These are phyloP conservation scores for Aleiodes alternator DNA, from an alignment of 2,888 invertebrate species.

Conservation along the genomic window DNA sequence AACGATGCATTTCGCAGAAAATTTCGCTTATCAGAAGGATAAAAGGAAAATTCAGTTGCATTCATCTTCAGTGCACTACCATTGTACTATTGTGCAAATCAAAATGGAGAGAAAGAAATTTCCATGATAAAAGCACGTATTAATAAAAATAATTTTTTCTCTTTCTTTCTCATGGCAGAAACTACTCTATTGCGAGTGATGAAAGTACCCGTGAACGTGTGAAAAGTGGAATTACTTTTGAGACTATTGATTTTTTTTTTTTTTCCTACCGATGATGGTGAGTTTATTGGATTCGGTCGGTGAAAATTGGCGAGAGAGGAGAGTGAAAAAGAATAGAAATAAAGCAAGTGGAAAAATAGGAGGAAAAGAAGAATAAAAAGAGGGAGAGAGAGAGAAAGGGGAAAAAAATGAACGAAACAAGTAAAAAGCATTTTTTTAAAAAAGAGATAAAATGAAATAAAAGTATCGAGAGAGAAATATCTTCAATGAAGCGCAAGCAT, in stretches of 20 bases:
- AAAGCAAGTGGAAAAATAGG: background rate
- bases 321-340: slow-evolving; percentile 33
- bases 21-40: too few species aligned
- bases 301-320: slow-evolving; percentile 37
- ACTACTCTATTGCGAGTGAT: background rate
- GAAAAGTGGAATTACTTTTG: slow-evolving; percentile 13
- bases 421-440: slow-evolving; percentile 25
- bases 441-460: slow-evolving; percentile 22
- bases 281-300: slow-evolving; percentile 30
- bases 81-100: too few species aligned
- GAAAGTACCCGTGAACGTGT: background rate
- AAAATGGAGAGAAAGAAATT: too few species aligned
- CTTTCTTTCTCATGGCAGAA: background rate
- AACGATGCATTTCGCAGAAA: too few species aligned
- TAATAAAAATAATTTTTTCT: slow-evolving; percentile 1
- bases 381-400: background rate
- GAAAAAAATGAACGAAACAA: slow-evolving; percentile 19
- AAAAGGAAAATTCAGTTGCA: too few species aligned
- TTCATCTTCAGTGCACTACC: too few species aligned
- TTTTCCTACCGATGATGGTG: slow-evolving; percentile 17
- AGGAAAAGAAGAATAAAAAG: background rate
- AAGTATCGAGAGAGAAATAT: slow-evolving; percentile 28
- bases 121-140: too few species aligned
- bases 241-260: slow-evolving; percentile 17
- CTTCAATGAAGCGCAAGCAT: slow-evolving; percentile 45